A percentile compares a stretch with the other conserved stretches of the same genome.
Evolutionary conservation across 2,888 invertebrate genomes (phyloP).

Genomic region (Caenorhabditis angaria): DNA sequence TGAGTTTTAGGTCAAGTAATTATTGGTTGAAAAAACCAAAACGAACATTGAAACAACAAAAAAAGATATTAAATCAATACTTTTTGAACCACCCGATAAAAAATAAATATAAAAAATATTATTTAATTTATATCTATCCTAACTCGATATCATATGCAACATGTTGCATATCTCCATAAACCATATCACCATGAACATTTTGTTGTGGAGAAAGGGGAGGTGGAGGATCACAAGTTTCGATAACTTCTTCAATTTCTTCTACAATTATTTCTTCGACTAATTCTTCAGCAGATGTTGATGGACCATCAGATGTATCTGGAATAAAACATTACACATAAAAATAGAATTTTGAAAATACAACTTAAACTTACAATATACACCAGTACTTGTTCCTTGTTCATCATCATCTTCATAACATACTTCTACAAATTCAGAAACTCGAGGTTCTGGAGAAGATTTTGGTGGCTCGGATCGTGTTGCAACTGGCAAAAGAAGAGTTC

Average conservation of each 20-base stretch:
- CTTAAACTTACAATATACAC: background rate
- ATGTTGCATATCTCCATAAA: constrained; percentile 26
- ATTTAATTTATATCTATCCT: background rate
- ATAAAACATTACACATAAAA: too few relatives aligned
- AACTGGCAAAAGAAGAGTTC: background rate
- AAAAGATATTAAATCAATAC: too few relatives aligned
- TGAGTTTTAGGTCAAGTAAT: background rate
- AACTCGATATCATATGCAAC: constrained; percentile 39
- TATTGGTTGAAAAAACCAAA: background rate
- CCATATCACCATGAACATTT: constrained; percentile 16
- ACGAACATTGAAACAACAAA: background rate
- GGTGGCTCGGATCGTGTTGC: too few relatives aligned
- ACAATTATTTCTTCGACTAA: background rate
- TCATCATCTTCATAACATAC: background rate
- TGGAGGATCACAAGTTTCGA: background rate
- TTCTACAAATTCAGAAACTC: background rate
- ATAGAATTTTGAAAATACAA: too few relatives aligned
- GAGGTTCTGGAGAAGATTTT: background rate
- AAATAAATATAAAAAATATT: background rate
- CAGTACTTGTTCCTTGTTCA: background rate
- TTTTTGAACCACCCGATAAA: too few relatives aligned
- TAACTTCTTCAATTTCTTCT: constrained; percentile 1
- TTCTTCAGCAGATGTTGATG: constrained; percentile 1
- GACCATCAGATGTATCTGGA: background rate
- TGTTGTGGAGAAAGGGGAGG: background rate